phyloP scores from a whole-genome alignment of 2,888 invertebrate genomes.

The Tipula vernalis region DNA sequence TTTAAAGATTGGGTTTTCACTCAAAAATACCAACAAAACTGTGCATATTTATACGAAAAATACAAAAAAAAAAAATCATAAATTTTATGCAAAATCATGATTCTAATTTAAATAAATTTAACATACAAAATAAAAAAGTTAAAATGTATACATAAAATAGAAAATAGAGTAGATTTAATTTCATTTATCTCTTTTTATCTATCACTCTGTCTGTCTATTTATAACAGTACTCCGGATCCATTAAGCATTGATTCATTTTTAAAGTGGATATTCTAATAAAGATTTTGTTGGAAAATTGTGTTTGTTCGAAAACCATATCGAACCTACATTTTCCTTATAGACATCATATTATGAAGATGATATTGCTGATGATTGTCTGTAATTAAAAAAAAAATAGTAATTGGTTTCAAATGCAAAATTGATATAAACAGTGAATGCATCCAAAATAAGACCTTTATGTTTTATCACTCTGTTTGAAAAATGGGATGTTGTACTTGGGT shows the following conservation, averaged over 20 bases:
- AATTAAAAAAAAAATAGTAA: neutral
- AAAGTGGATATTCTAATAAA: neutral
- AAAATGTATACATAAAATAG: neutral
- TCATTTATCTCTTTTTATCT: neutral
- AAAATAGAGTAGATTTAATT: neutral
- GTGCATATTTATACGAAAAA: neutral
- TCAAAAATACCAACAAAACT: neutral
- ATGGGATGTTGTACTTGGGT: too few relatives aligned
- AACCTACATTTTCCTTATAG: neutral
- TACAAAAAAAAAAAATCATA: neutral
- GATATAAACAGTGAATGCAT: too few relatives aligned
- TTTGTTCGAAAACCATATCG: neutral
- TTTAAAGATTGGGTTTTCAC: neutral
- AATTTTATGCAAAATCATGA: conserved; percentile 4
- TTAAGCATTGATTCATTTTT: neutral
- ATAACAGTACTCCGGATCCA: neutral
- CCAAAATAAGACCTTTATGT: too few relatives aligned
- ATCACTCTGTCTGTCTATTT: neutral
- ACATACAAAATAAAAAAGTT: neutral
- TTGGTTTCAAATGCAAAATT: too few relatives aligned
- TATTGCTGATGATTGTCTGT: neutral
- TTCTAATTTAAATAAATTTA: neutral
- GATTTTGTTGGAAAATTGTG: neutral
- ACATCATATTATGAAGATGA: neutral
- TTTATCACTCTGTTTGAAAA: too few relatives aligned